Conservation (phyloP, 23 tunicate genomes). For the Trididemnum miniatum region DNA sequence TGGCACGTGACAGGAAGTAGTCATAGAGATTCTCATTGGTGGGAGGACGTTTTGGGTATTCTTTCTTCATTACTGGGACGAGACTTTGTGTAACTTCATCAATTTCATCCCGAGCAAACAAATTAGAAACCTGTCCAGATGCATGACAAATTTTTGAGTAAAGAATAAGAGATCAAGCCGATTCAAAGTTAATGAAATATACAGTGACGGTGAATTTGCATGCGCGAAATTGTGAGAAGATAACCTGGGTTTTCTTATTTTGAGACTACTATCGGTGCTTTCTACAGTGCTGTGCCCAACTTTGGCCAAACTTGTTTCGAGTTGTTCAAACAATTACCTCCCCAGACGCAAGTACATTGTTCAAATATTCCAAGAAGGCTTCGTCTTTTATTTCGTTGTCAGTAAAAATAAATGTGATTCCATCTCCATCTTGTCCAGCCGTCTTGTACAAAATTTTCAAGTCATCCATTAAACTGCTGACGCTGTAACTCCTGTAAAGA, state of each 20-base stretch:
- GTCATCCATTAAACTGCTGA: constrained; percentile 93
- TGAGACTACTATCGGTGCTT: too few species aligned
- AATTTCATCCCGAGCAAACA: constrained; percentile 92
- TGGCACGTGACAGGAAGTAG: constrained; percentile 74
- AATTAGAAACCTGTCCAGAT: constrained; percentile 79
- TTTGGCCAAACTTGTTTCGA: too few species aligned
- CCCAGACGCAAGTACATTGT: constrained; percentile 93
- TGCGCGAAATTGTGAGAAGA: too few species aligned
- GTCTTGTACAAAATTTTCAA: constrained; percentile 81
- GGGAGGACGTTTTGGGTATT: constrained; percentile 81
- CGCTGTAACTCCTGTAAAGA: constrained; percentile 51
- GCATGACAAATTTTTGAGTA: too few species aligned
- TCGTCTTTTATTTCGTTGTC: constrained; percentile 96
- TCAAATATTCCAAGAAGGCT: constrained; percentile 91
- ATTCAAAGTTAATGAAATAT: too few species aligned
- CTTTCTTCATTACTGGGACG: constrained; percentile 88
- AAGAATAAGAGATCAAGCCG: too few species aligned
- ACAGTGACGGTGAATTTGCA: too few species aligned
- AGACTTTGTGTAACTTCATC: constrained; percentile 79
- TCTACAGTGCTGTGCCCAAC: too few species aligned
- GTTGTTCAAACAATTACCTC: constrained; percentile 60
- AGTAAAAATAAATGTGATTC: constrained; percentile 90
- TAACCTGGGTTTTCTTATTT: too few species aligned
- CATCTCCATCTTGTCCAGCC: constrained; percentile 88
- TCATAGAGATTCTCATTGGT: constrained; percentile 93